Conservation (phyloP, 1,140 invertebrate species). For the Argopecten irradians region DNA sequence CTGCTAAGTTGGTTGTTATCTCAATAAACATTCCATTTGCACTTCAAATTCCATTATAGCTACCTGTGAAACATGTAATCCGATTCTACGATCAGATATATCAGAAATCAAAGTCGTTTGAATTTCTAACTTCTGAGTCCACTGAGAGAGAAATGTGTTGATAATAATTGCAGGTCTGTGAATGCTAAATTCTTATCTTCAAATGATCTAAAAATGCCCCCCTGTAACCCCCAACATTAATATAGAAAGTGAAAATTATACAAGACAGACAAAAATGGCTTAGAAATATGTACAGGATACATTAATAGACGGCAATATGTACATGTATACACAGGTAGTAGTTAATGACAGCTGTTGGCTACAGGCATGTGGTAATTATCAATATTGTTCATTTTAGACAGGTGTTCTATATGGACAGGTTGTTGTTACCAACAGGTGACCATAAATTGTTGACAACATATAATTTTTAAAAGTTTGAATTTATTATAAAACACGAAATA, state of each 20-base stretch:
- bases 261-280: no score
- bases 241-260: no score
- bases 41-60: neutral
- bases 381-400: neutral
- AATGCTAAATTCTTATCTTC: no score
- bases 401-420: neutral
- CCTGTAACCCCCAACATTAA: no score
- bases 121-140: neutral
- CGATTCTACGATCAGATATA: neutral
- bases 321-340: neutral
- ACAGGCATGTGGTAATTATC: neutral
- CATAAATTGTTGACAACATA: no score
- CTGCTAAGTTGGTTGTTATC: neutral
- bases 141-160: neutral
- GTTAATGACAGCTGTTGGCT: neutral
- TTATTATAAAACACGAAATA: no score
- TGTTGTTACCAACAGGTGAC: neutral
- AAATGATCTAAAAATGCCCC: no score
- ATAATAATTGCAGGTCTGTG: neutral
- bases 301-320: no score
- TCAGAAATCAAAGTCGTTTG: no score
- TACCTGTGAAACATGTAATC: neutral
- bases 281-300: no score
- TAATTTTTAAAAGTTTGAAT: no score
- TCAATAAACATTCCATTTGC: neutral